Evolutionary conservation across 2,113 vertebrate species (phyloP), one percentile per base, ranked within the genome.

Genomic region (Tautogolabrus adspersus): DNA sequence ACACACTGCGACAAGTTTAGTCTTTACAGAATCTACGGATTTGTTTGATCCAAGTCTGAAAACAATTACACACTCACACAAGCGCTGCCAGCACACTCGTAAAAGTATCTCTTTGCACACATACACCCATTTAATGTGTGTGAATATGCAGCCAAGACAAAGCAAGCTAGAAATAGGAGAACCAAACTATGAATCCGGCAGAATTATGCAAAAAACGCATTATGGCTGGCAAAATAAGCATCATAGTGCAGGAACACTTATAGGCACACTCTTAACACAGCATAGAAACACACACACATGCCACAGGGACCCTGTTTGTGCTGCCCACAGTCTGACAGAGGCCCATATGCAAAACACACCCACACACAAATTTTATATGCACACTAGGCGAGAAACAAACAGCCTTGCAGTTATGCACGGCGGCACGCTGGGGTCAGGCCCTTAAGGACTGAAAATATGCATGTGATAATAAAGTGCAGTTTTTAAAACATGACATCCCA

Each of bases 311-410:
- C 42, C 46, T 49, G 66, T n/a, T 79, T 75, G 57, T 26, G 22
- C 79, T 83, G 81, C 80, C 85, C 82, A 88, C 86, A 77, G 68
- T 77, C 55, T 72, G 70, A 89, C 82, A 76, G 59, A 72, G 75
- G 68, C 73, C 59, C 65, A 62, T 90, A 87, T 88, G 84, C 72
- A 86, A 85, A 85, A 83, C 61, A 55, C 75, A 13, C 84, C 82
- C 66, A 89, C 84, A 55, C 37, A 66, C 71, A 81, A 42, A 86
- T 83, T 78, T 86, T 71, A 66, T 54, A 86, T 86, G 80, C 84
- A 74, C 61, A 69, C 19, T 55, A 54, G 18, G 30, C 80, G 69
- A 77, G 70, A 83, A 81, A 83, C 62, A 83, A 86, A 79, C 75
- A 79, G 56, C 46, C 47, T 57, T 81, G 56, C 60, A 67, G 52